phyloP scores from a whole-genome alignment of 2,888 invertebrate genomes.

The Phorcus lineatus region DNA sequence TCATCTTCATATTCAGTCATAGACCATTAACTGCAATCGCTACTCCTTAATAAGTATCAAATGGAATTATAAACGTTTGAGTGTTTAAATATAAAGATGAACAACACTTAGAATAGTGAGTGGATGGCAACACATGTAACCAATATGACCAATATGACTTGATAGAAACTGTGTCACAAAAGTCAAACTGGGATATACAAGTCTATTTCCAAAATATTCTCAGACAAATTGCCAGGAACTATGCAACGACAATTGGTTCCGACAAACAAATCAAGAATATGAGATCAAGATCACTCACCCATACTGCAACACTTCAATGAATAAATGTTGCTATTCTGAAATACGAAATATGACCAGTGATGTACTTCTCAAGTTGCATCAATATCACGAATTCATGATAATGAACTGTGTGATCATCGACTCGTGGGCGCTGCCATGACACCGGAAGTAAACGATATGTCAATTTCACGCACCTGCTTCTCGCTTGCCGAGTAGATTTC shows the following conservation, averaged over 20 bases:
- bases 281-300: not conserved
- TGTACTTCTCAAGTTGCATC: not conserved
- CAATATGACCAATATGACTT: no score
- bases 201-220: no score
- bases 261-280: not conserved
- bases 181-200: no score
- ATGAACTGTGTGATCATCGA: conserved; percentile 25
- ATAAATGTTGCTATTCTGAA: not conserved
- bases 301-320: not conserved
- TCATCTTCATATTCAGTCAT: no score
- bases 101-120: no score
- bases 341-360: conserved; percentile 2
- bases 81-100: no score
- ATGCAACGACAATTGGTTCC: conserved; percentile 12
- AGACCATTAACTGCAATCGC: no score
- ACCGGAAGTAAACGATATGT: conserved; percentile 55
- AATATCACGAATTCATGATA: conserved; percentile 7
- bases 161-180: no score
- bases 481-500: not conserved
- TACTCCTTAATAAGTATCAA: no score
- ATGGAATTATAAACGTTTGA: no score
- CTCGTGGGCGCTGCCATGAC: conserved; percentile 58
- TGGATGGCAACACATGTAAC: no score
- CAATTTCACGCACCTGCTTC: conserved; percentile 25
- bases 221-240: not conserved